A percentile compares a stretch with the other conserved stretches of the same genome.
Evolutionary conservation across 2,888 invertebrate genomes (phyloP).

Genomic region (Seira ritae): DNA sequence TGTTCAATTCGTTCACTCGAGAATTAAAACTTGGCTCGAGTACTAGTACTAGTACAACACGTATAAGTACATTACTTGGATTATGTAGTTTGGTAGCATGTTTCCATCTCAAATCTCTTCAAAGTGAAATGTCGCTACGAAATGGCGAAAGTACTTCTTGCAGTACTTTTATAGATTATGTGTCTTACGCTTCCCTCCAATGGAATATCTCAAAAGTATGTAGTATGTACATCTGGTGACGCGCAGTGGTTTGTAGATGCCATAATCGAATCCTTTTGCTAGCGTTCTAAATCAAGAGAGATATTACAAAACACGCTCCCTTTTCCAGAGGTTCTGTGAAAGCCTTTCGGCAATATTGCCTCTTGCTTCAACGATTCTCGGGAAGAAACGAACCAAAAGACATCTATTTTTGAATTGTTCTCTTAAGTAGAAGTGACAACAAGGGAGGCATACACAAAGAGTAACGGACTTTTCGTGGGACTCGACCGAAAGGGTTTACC

Average conservation of each 20-base stretch:
- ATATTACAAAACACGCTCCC: conserved; percentile 28
- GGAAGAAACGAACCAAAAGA: conserved; percentile 45
- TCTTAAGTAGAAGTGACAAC: conserved; percentile 58
- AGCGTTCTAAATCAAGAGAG: conserved; percentile 55
- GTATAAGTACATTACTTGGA: too few species aligned
- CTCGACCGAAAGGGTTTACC: background rate
- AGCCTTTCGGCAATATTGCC: conserved; percentile 53
- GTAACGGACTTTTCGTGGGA: background rate
- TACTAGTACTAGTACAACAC: too few species aligned
- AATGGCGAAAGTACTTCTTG: too few species aligned
- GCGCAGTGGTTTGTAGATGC: background rate
- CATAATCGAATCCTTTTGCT: conserved; percentile 59
- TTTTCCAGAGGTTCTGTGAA: conserved; percentile 43
- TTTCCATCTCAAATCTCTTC: too few species aligned
- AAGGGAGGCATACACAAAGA: conserved; percentile 12
- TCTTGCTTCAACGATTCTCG: conserved; percentile 21
- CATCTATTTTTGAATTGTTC: conserved; percentile 59
- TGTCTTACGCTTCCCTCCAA: background rate
- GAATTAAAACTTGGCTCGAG: too few species aligned
- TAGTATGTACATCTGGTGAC: too few species aligned
- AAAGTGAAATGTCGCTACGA: too few species aligned
- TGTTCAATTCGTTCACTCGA: too few species aligned
- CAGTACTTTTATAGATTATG: too few species aligned
- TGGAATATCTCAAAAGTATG: background rate
- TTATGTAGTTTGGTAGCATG: too few species aligned